Percentiles rank a stretch among this genome's conserved stretches.
Evolutionary conservation across 1,140 invertebrate genomes (phyloP).

Genomic region (Drosophila nikananu): DNA sequence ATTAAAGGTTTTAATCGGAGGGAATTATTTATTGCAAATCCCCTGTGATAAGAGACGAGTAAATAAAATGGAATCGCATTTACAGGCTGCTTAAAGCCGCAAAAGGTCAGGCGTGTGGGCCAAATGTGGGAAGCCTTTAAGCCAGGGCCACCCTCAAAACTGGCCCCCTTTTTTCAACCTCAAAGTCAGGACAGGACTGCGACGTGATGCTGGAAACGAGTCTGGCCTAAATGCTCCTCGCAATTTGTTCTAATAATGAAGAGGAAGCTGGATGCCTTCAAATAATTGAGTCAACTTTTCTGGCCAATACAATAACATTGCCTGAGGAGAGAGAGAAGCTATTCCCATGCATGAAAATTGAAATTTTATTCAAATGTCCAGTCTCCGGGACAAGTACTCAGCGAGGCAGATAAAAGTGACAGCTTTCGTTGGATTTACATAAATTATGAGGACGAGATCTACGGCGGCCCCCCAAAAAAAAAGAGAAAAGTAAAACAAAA

Average conservation of each 20-base stretch:
- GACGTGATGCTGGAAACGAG: slow-evolving; percentile 59
- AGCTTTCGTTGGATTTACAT: slow-evolving; percentile 64
- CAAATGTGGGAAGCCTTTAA: slow-evolving; percentile 1
- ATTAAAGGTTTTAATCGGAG: slow-evolving; percentile 29
- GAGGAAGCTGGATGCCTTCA: slow-evolving; percentile 29
- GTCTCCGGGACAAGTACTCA: slow-evolving; percentile 8
- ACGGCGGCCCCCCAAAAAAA: slow-evolving; percentile 14
- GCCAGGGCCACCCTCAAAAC: slow-evolving; percentile 42
- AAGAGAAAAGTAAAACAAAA: slow-evolving; percentile 37
- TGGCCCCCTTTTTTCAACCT: slow-evolving; percentile 48
- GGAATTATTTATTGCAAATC: slow-evolving; percentile 32
- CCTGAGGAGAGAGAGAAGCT: slow-evolving; percentile 20
- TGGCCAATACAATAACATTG: slow-evolving; percentile 44
- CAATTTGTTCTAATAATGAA: slow-evolving; percentile 71
- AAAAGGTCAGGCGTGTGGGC: slow-evolving; percentile 27
- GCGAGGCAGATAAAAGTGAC: slow-evolving; percentile 52
- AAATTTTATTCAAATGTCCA: slow-evolving; percentile 74
- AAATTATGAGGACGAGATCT: slow-evolving; percentile 66
- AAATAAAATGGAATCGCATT: slow-evolving; percentile 18
- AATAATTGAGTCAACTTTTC: slow-evolving; percentile 67
- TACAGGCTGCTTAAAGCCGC: slow-evolving; percentile 13
- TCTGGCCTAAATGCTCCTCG: slow-evolving; percentile 36
- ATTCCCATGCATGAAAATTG: slow-evolving; percentile 71
- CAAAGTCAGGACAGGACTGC: slow-evolving; percentile 28
- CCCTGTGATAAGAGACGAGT: slow-evolving; percentile 9